phyloP scores from a whole-genome alignment of 2,888 invertebrate genomes.

The Galeopsomyia nigrocyanea region DNA sequence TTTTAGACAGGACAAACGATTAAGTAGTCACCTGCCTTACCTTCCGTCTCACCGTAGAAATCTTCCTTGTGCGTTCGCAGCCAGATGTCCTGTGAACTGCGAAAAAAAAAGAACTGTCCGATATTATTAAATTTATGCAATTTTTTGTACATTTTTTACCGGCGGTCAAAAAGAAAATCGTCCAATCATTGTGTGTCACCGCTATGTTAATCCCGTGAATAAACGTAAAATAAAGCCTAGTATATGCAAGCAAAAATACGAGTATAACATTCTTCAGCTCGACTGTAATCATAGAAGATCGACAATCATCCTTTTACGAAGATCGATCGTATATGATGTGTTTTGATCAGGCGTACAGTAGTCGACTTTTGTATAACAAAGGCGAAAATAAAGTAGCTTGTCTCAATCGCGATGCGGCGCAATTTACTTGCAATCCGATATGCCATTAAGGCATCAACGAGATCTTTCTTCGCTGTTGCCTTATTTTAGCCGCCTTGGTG shows the following conservation, averaged over 20 bases:
- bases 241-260: not conserved
- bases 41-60: constrained; percentile 36
- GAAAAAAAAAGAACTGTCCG: constrained; percentile 13
- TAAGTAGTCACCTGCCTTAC: constrained; percentile 36
- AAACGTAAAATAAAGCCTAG: constrained; percentile 30
- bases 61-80: constrained; percentile 12
- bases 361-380: constrained; percentile 26
- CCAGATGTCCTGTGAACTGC: constrained; percentile 37
- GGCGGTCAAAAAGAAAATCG: no score
- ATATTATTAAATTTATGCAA: not conserved
- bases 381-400: constrained; percentile 40
- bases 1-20: constrained; percentile 9
- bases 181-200: not conserved
- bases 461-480: constrained; percentile 50
- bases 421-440: constrained; percentile 61
- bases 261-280: not conserved
- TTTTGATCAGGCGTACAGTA: not conserved
- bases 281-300: not conserved
- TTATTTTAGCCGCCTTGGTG: constrained; percentile 15
- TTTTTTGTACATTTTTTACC: constrained; percentile 45
- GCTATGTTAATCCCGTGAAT: constrained; percentile 24
- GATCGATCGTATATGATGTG: constrained; percentile 2
- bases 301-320: not conserved
- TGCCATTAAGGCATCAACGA: constrained; percentile 56
- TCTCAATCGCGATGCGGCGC: constrained; percentile 50